Evolutionary conservation across 2,113 vertebrate species (phyloP).

Genomic region (Gallinago paraguaiae): DNA sequence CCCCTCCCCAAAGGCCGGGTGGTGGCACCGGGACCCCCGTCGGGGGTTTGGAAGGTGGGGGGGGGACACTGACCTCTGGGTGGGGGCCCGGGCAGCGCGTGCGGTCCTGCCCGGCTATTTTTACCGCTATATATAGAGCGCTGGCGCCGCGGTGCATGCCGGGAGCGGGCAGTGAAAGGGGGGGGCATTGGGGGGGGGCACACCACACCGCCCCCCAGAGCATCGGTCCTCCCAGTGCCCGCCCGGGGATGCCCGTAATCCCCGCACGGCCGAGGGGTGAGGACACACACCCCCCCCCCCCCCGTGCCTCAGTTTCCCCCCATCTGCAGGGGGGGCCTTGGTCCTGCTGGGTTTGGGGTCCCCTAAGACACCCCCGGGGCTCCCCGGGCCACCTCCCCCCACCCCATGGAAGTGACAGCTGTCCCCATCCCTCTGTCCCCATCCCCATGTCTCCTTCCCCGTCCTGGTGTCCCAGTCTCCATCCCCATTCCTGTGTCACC

Average conservation of each 20-base stretch:
- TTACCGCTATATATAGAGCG: slow-evolving; percentile 70
- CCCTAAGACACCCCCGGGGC: no score
- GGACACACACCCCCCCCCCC: no score
- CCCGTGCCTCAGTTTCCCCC: neutral
- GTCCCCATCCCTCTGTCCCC: neutral
- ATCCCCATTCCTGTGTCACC: no score
- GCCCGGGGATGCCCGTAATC: no score
- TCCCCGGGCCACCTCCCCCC: neutral
- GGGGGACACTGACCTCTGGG: slow-evolving; percentile 59
- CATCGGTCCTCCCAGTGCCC: neutral
- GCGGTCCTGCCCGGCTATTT: slow-evolving; percentile 40
- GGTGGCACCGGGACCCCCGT: neutral
- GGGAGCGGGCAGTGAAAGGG: slow-evolving; percentile 46
- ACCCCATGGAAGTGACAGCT: neutral
- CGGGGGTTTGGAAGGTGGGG: neutral
- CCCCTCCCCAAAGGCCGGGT: neutral
- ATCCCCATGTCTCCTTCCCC: no score
- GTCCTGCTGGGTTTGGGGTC: neutral
- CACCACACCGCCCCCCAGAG: neutral
- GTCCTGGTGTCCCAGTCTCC: no score
- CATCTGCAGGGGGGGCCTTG: neutral
- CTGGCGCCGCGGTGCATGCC: slow-evolving; percentile 69
- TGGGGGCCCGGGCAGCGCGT: neutral
- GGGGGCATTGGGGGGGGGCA: no score
- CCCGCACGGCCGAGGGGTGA: neutral